Evolutionary conservation across 2,888 invertebrate species (phyloP), one percentile per base, ranked within the genome.

Genomic region (Pachymerium ferrugineum): DNA sequence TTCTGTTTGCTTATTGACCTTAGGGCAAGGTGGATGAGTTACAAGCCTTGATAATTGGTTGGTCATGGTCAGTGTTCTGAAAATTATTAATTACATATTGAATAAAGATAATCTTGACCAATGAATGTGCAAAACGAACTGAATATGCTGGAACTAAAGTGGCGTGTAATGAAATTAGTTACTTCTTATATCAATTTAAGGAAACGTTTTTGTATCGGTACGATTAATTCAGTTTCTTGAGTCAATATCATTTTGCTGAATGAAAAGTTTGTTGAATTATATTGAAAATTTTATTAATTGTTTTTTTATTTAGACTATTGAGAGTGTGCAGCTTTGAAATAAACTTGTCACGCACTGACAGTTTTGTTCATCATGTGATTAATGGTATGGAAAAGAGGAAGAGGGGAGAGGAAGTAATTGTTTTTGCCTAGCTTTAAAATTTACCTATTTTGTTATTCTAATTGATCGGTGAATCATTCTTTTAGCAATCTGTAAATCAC

Each of bases 351-450:
- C 54, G 54, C 28, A 25, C 8, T 54, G 54, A 54, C 54, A 54
- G 54, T 54, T 54, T n/a, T 54, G 54, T 54, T 54, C 54, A 54
- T 54, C 54, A 25, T 25, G 28, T 54, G 54, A 54, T 54, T 54
- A 28, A 54, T 54, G 54, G 8, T 25, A 25, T 25, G 54, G 14
- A 54, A 54, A n/a, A n/a, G n/a, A n/a, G n/a, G n/a, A 28, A 28
- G 54, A 19, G 54, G 28, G 28, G 4, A 12, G 38, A n/a, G n/a
- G n/a, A 14, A 38, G 54, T 54, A 54, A 54, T 54, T 54, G 54
- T 54, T 54, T 54, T 25, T 25, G 25, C 28, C 54, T 54, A 54
- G 54, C 54, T 54, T 54, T 54, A 28, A 22, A 54, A 54, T 54
- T 54, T 54, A 28, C 22, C n/a, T 16, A 19, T 54, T 54, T 54